Base-by-base conservation (phyloP, 2,797 vertebrate genomes). In the Ciconia nigra region DNA sequence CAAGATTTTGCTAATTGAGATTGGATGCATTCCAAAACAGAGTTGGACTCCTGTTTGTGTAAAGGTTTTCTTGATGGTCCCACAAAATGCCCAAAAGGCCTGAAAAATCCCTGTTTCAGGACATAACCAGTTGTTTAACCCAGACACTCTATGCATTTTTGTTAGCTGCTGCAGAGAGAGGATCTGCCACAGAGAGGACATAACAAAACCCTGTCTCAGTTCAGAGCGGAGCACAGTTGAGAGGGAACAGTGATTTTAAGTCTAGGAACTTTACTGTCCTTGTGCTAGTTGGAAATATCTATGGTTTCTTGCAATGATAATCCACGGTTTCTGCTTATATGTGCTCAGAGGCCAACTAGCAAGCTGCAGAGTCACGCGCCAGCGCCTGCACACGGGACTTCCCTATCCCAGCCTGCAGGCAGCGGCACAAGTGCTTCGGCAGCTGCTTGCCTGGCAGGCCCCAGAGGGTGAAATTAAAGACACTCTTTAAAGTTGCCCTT, bases 381-480 rank as follows among this genome's bases (percentile, higher is more conserved):
- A 0, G 25, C 47, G 35, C 28, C 42, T 49, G 54, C 1, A 2
- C 42, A 7, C 0, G 0, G 52, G 44, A n/a, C n/a, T 89, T 58
- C 55, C 79, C 57, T 67, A 33, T 31, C 51, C 47, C 84, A 63
- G 52, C 10, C 69, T 49, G 21, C 49, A 72, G 65, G 80, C 83
- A 82, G 66, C 13, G 2, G 33, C 11, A 25, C 9, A 71, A 92
- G 49, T 17, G 39, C 51, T 76, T 79, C 4, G 1, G 70, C 93
- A 95, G 89, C 87, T 96, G 94, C 61, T 90, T 7, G 20, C 58
- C 93, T 86, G 69, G 31, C 66, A 73, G 62, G 66, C 20, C 87
- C 44, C 91, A 84, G 59, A 90, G 84, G 39, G 35, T 88, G 89
- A 95, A 97, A 97, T 78, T 91, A 92, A 95, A 94, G 87, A 72